These are phyloP conservation scores for Polydesmus complanatus DNA, from an alignment of 2,888 invertebrate genomes.

Conservation along the genomic window DNA sequence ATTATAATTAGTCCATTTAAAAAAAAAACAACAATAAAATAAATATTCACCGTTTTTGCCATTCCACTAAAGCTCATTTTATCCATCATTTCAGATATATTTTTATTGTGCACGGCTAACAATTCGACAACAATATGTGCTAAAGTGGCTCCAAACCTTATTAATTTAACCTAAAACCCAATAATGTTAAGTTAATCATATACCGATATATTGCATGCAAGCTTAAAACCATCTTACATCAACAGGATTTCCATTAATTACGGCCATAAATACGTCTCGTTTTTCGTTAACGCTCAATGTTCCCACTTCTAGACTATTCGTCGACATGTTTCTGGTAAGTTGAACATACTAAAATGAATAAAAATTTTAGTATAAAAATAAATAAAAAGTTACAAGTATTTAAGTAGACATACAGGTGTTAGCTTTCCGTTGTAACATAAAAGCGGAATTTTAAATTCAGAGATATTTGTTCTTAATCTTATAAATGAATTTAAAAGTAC, in stretches of 20 bases:
- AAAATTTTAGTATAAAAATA: constrained; percentile 1
- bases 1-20: not conserved
- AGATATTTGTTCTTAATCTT: constrained; percentile 56
- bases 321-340: constrained; percentile 22
- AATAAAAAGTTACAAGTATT: not conserved
- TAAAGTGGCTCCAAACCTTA: constrained; percentile 12
- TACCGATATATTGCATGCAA: constrained; percentile 20
- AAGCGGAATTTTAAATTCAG: constrained; percentile 52
- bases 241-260: constrained; percentile 62
- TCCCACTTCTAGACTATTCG: constrained; percentile 38
- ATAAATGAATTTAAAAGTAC: constrained; percentile 48
- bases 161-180: constrained; percentile 5
- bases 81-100: constrained; percentile 29
- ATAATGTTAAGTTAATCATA: not conserved
- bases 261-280: constrained; percentile 53
- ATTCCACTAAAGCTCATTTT: constrained; percentile 33
- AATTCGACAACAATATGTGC: constrained; percentile 45
- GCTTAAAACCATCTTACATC: constrained; percentile 41
- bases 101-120: constrained; percentile 40
- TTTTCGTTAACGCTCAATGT: constrained; percentile 40
- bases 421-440: constrained; percentile 59
- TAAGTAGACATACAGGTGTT: constrained; percentile 35
- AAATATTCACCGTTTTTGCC: constrained; percentile 29
- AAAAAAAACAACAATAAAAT: not conserved
- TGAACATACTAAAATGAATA: constrained; percentile 33